Evolutionary conservation across 1,140 invertebrate species (phyloP).

Genomic region (Eumeta japonica): DNA sequence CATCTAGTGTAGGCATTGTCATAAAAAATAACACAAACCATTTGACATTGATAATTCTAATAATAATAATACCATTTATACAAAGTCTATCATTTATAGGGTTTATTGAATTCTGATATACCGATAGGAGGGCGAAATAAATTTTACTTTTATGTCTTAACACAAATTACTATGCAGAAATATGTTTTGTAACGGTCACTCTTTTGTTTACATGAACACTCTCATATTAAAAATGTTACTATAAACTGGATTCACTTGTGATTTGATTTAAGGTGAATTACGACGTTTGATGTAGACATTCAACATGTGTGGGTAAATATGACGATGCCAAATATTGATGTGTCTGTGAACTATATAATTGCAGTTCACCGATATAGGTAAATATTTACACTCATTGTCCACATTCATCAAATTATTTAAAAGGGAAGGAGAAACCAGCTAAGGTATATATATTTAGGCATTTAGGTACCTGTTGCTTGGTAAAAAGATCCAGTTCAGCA

Average conservation of each 20-base stretch:
- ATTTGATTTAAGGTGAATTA: too few species aligned
- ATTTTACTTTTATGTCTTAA: conserved; percentile 3
- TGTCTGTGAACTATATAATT: not conserved
- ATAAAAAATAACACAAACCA: too few species aligned
- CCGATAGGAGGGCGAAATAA: too few species aligned
- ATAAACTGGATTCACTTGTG: too few species aligned
- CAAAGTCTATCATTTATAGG: too few species aligned
- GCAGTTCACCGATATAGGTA: not conserved
- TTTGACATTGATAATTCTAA: too few species aligned
- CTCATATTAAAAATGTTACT: not conserved
- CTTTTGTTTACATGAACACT: not conserved
- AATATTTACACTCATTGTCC: not conserved
- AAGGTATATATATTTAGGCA: conserved; percentile 6
- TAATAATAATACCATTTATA: too few species aligned
- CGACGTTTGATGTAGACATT: not conserved
- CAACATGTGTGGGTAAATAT: not conserved
- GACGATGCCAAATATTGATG: not conserved
- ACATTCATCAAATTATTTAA: not conserved
- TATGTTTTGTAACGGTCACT: not conserved
- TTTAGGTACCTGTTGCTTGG: conserved; percentile 70
- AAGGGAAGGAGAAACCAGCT: conserved; percentile 2
- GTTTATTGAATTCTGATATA: too few species aligned
- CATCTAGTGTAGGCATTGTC: too few species aligned
- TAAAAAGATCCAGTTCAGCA: conserved; percentile 84
- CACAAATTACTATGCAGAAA: not conserved